A percentile compares a stretch with the other conserved stretches of the same genome.
These are phyloP conservation scores for Gallinago stenura DNA, from an alignment of 2,797 vertebrate genomes.

Conservation along the genomic window DNA sequence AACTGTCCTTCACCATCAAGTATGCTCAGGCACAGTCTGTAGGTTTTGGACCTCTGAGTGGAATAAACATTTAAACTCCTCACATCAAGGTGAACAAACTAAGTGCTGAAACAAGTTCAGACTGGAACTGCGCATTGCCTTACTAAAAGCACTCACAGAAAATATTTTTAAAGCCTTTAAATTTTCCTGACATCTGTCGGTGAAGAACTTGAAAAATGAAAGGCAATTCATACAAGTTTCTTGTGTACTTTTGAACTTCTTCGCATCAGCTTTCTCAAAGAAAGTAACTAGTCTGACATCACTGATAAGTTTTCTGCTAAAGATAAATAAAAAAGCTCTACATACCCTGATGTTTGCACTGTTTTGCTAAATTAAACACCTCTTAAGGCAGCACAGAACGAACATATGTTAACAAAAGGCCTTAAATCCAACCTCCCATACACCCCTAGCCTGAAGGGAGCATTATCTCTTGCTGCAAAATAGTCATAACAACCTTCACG, in stretches of 20 bases:
- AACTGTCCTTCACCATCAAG: background rate
- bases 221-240: background rate
- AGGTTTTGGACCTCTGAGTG: background rate
- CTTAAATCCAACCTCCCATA: background rate
- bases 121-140: slow-evolving; percentile 4
- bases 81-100: background rate
- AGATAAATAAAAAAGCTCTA: background rate
- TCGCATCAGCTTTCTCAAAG: background rate
- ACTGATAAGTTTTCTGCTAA: background rate
- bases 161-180: slow-evolving; percentile 17
- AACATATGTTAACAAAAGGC: background rate
- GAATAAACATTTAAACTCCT: background rate
- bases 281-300: background rate
- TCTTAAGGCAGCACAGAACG: background rate
- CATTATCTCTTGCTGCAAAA: background rate
- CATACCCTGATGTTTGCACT: rapidly evolving
- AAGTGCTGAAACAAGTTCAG: slow-evolving; percentile 18
- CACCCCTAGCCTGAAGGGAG: background rate
- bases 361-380: background rate
- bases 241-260: background rate
- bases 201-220: slow-evolving; percentile 1
- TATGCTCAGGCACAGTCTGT: background rate
- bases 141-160: background rate
- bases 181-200: background rate
- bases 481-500: background rate